Conservation (phyloP, 1,140 invertebrate genomes). For the Trypoxylus dichotomus region DNA sequence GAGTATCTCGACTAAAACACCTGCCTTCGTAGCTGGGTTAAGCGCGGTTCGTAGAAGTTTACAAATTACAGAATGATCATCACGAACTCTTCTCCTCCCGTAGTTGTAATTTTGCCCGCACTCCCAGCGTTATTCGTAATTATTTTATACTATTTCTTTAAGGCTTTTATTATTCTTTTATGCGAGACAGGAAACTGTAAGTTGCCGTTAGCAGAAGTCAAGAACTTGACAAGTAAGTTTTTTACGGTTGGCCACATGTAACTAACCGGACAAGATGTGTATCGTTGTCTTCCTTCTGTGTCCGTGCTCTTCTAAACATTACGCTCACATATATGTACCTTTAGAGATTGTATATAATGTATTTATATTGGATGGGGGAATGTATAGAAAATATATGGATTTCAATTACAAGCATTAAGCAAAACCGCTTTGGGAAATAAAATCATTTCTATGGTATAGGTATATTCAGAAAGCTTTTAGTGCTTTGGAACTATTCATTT, state of each 20-base stretch:
- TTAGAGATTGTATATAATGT: not conserved
- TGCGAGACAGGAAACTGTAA: conserved; percentile 11
- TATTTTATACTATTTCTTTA: not conserved
- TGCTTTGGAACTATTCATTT: too few species aligned
- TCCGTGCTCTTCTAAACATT: not conserved
- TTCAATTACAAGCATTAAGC: not conserved
- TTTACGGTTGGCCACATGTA: conserved; percentile 16
- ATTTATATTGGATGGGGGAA: not conserved
- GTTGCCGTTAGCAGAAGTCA: conserved; percentile 17
- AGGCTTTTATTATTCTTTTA: conserved; percentile 6
- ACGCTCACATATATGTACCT: not conserved
- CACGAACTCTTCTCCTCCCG: not conserved
- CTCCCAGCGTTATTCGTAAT: not conserved
- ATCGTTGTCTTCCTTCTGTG: not conserved
- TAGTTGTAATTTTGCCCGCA: not conserved
- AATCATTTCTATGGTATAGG: too few species aligned
- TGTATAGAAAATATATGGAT: not conserved
- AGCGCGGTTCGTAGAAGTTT: too few species aligned
- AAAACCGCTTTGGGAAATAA: too few species aligned
- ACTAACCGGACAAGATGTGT: conserved; percentile 15
- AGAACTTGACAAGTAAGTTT: conserved; percentile 21
- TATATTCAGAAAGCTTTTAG: too few species aligned
- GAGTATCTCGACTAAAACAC: too few species aligned
- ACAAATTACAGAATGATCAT: not conserved
- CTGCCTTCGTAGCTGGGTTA: too few species aligned